Evolutionary conservation across 2,113 vertebrate genomes (phyloP), one percentile per base, ranked within the genome.

Genomic region (Tychaedon coryphoeus): DNA sequence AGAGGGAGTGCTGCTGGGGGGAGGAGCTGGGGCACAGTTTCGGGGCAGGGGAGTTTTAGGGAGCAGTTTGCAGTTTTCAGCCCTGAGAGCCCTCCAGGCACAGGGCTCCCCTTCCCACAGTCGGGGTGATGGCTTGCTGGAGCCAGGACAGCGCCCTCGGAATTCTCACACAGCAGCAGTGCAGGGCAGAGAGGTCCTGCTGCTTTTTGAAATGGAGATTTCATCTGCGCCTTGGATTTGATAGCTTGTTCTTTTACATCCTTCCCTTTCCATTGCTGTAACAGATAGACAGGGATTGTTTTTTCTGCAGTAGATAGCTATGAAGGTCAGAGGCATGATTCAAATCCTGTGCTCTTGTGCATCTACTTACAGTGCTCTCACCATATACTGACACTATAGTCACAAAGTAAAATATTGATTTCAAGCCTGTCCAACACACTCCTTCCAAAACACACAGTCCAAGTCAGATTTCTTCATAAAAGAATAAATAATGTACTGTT

Each of bases 111-210:
- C 11, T 33, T 26, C 26, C 40, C 17, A 1, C 17, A 5, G 4
- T 3, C 0, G 0, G 10, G 57, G 9, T 47, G 62, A 45, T 1
- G 0, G 10, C 14, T 34, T 0, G 0, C 38, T 65, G 36, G 45
- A 10, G 33, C 5, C 2, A 11, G n/a, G 26, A 65, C 36, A 7
- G 18, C 5, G 48, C 7, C 5, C 5, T 8, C 31, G 36, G 65
- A 58, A 19, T 42, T 47, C 33, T 29, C 51, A 26, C 17, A 3
- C 0, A 18, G 75, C 16, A 67, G 18, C 10, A 67, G 34, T 14
- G 36, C 3, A 24, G 57, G 40, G 42, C 19, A 60, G 45, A n/a
- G 66, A 12, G 43, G 31, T 58, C 19, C n/a, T 26, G 20, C 54
- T 76, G 7, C 54, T 65, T 53, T 74, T 62, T 69, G 42, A 56